Conservation (phyloP, 2,888 invertebrate species). For the Eutolmus rufibarbis region DNA sequence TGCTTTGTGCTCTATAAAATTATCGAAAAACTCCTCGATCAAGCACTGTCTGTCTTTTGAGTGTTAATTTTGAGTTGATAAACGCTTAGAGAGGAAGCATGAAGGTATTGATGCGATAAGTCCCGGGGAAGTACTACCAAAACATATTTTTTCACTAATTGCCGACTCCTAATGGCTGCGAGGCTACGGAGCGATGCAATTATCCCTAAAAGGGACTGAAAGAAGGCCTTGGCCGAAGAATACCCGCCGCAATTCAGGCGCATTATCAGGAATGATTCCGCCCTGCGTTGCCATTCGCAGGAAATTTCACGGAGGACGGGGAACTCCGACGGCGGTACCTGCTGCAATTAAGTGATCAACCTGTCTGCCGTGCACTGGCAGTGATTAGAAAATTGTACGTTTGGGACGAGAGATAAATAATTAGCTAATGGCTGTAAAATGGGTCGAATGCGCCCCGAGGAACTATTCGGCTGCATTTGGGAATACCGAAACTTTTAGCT, state of each 20-base stretch:
- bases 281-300: background rate
- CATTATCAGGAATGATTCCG: background rate
- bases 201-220: background rate
- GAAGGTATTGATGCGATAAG: background rate
- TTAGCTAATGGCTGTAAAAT: background rate
- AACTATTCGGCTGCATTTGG: background rate
- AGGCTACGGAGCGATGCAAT: background rate
- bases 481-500: background rate
- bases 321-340: background rate
- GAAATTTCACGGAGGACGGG: background rate
- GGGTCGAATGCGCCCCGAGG: background rate
- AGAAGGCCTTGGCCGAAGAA: background rate
- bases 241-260: background rate
- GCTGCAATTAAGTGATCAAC: conserved; percentile 13
- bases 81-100: background rate
- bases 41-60: background rate
- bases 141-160: background rate
- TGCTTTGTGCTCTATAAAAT: background rate
- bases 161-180: background rate
- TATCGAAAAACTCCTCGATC: background rate
- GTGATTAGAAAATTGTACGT: conserved; percentile 5
- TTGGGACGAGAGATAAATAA: background rate
- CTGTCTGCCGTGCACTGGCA: background rate
- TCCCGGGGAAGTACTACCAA: background rate
- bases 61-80: background rate